Evolutionary conservation across 2,113 vertebrate genomes (phyloP).

Genomic region (Catharus minimus): DNA sequence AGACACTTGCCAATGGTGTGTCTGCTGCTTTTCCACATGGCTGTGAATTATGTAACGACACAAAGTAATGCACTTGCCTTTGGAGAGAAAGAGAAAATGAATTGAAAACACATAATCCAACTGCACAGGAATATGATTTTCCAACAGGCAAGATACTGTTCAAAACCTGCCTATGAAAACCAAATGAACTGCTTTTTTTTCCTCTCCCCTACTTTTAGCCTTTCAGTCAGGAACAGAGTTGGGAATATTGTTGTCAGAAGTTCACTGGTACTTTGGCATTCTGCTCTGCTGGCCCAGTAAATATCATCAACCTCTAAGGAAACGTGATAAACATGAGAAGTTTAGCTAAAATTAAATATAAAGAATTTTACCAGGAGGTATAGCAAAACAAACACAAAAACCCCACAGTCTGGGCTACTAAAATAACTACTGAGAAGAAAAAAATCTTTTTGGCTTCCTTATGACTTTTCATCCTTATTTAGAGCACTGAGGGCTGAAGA

Average conservation of each 20-base stretch:
- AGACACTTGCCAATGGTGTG: constrained; percentile 17
- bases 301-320: not conserved
- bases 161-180: not conserved
- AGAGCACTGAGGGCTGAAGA: not conserved
- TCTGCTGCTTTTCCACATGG: constrained; percentile 10
- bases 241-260: not conserved
- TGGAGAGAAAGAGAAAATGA: not conserved
- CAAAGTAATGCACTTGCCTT: not conserved
- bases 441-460: not conserved
- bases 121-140: not conserved
- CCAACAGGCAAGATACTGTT: not conserved
- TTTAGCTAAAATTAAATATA: not conserved
- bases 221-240: not conserved
- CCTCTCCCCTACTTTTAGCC: not conserved
- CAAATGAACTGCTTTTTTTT: not conserved
- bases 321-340: not conserved
- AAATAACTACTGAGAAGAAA: not conserved
- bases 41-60: constrained; percentile 17
- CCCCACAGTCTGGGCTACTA: fast-evolving
- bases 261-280: not conserved
- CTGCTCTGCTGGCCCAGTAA: not conserved
- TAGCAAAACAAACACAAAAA: not conserved
- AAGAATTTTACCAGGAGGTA: not conserved
- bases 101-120: constrained; percentile 15
- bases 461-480: not conserved